Base-by-base conservation (phyloP, 2,113 vertebrate species). In the Platysteira castanea region DNA sequence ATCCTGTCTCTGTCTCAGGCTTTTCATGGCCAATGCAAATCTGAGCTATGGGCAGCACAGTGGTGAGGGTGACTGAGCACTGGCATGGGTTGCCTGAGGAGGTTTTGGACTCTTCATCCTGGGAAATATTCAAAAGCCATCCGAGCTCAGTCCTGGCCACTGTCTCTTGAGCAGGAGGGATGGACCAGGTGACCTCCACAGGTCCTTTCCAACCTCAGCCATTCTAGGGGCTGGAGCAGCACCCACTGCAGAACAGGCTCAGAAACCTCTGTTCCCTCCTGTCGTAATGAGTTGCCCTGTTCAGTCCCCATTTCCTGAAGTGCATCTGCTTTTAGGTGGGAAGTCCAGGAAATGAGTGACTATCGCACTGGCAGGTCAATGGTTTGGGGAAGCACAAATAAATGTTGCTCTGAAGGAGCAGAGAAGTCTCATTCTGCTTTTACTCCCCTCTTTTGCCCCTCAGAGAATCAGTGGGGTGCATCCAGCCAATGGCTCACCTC, bases 21-120 rank as follows among this genome's bases (percentile, higher is more conserved):
- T 60, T 77, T 30, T 57, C 20, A 3, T 15, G 47, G 35, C 24
- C 44, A 21, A n/a, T 85, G 33, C 27, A 44, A 53, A 79, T 3
- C 18, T 49, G 26, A 71, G 6, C 44, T 15, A 2, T 2, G n/a
- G 49, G 60, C 56, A 71, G 31, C 7, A 17, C 0, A 0, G 18
- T 2, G 1, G 12, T 50, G 68, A 64, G 68, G 9, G 28, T 56
- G 31, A 37, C 73, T 39, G 21, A 54, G 42, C 28, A 11, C 14
- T 60, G 64, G 22, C 33, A 17, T 3, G 16, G 15, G 41, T 10
- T 87, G 20, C 16, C 44, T 1, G 1, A 30, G 23, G 22, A 50
- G 26, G 15, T 39, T 44, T 33, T 59, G 22, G 28, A 8, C 7
- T n/a, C 23, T 44, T 33, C 52, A 59, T 28, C 18, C 18, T 16